Percentiles rank a stretch among this genome's conserved stretches.
Conservation (phyloP, 2,797 vertebrate species). For the Meda fulgida region DNA sequence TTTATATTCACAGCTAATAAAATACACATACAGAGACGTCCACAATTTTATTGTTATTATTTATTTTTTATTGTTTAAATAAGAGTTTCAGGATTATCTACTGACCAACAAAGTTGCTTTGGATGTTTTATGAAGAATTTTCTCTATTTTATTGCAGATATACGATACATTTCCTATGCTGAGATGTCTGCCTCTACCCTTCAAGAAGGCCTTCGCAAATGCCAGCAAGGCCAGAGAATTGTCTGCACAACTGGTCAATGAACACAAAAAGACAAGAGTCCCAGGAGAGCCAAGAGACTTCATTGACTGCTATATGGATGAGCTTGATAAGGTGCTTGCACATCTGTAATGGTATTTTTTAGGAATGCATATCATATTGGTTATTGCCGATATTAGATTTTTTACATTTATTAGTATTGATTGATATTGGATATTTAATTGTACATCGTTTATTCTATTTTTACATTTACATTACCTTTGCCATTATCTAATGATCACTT, state of each 20-base stretch:
- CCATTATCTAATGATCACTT: neutral
- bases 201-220: slow-evolving; percentile 66
- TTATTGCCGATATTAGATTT: neutral
- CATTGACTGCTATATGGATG: slow-evolving; percentile 73
- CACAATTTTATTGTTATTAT: neutral
- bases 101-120: neutral
- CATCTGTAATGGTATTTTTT: neutral
- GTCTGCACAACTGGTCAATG: slow-evolving; percentile 46
- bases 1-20: neutral
- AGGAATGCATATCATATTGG: neutral
- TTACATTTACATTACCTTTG: too few species aligned
- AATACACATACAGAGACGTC: neutral
- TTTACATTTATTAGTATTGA: neutral
- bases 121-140: neutral
- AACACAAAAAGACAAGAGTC: slow-evolving; percentile 65
- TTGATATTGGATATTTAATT: neutral
- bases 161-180: slow-evolving; percentile 71
- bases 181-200: slow-evolving; percentile 66
- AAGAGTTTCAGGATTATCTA: neutral
- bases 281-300: slow-evolving; percentile 68
- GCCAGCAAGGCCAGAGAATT: slow-evolving; percentile 42
- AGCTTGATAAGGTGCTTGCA: slow-evolving; percentile 63
- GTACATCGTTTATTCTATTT: neutral
- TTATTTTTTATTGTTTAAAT: neutral
- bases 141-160: slow-evolving; percentile 62